These are phyloP conservation scores for Apamea crenata DNA, from an alignment of 2,888 invertebrate genomes.

Conservation along the genomic window DNA sequence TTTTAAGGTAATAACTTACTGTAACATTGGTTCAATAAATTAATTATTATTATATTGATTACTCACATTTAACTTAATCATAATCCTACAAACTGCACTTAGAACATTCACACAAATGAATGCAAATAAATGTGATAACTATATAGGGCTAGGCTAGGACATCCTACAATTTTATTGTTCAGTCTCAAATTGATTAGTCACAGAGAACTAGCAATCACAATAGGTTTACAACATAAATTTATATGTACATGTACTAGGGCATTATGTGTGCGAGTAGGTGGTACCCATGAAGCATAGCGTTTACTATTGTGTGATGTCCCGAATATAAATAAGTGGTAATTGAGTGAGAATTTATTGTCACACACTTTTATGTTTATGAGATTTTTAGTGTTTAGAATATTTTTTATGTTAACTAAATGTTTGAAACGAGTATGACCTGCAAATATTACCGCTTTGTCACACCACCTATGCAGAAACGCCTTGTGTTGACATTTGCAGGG, in stretches of 20 bases:
- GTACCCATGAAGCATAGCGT: conserved; percentile 3
- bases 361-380: conserved; percentile 14
- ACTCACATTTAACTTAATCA: neutral
- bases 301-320: conserved; percentile 35
- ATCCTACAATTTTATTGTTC: conserved; percentile 66
- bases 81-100: neutral
- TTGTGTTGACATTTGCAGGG: too few relatives aligned
- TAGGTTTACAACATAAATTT: conserved; percentile 27
- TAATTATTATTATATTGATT: too few relatives aligned
- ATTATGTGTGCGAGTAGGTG: neutral
- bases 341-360: conserved; percentile 50
- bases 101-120: neutral
- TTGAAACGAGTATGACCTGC: neutral
- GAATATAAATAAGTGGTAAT: conserved; percentile 45
- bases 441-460: too few relatives aligned
- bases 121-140: conserved; percentile 29
- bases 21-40: too few relatives aligned
- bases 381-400: conserved; percentile 5
- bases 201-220: conserved; percentile 54
- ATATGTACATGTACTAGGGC: conserved; percentile 6
- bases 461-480: too few relatives aligned
- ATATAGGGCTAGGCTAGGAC: conserved; percentile 52
- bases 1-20: too few relatives aligned
- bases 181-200: conserved; percentile 62
- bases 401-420: neutral